These are phyloP conservation scores for Apocheima hispidaria DNA, from an alignment of 2,888 invertebrate genomes.

Conservation along the genomic window DNA sequence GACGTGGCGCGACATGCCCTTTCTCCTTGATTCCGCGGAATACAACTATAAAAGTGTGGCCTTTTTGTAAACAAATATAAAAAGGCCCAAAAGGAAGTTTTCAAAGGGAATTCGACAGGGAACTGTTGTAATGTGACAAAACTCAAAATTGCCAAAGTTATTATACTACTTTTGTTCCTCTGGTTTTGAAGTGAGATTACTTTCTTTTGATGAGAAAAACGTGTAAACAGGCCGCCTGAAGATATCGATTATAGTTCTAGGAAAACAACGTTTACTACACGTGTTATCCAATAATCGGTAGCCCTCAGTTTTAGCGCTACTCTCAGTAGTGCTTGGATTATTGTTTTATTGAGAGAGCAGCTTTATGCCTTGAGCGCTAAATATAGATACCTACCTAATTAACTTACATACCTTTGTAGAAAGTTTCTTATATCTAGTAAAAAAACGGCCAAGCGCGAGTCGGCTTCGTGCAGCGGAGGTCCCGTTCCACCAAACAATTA, in stretches of 20 bases:
- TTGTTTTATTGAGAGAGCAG: too few species aligned
- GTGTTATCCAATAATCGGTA: too few species aligned
- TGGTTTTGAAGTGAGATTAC: background rate
- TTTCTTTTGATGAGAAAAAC: background rate
- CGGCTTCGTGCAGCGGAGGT: too few species aligned
- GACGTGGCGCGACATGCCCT: constrained; percentile 8
- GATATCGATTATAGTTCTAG: background rate
- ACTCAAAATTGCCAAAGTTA: constrained; percentile 13
- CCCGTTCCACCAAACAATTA: too few species aligned
- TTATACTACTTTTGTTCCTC: background rate
- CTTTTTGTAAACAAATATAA: constrained; percentile 13
- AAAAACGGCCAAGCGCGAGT: too few species aligned
- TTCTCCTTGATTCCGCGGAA: background rate
- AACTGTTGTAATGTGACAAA: constrained; percentile 7
- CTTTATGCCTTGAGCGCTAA: too few species aligned
- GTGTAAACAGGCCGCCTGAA: background rate
- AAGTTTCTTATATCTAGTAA: too few species aligned
- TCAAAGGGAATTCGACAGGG: constrained; percentile 2
- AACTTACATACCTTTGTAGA: too few species aligned
- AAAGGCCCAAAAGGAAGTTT: constrained; percentile 7
- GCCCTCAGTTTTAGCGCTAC: too few species aligned
- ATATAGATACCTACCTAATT: too few species aligned
- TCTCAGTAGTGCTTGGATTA: too few species aligned
- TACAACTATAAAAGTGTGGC: constrained; percentile 14
- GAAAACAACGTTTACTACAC: too few species aligned